Conservation (phyloP, 2,113 vertebrate species). For the Numenius arquata region DNA sequence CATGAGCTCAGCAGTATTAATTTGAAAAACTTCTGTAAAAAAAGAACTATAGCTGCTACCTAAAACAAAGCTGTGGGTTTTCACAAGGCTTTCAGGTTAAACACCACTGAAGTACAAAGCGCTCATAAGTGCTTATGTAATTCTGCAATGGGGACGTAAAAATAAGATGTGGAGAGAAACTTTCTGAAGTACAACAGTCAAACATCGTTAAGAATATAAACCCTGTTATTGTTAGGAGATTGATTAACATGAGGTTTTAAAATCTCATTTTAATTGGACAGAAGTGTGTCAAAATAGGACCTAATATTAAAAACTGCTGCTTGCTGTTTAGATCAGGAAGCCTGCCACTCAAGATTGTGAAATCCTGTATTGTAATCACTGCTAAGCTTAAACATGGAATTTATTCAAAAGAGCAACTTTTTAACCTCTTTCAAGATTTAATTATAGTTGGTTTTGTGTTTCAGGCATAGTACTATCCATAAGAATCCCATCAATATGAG, state of each 20-base stretch:
- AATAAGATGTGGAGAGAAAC: background rate
- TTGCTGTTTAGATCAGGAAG: background rate
- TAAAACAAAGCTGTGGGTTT: background rate
- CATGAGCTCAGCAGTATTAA: background rate
- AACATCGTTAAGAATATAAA: background rate
- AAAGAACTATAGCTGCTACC: background rate
- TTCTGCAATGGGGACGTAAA: background rate
- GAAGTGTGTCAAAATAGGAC: background rate
- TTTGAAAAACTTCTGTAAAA: background rate
- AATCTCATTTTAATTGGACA: background rate
- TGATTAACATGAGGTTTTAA: background rate
- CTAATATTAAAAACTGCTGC: background rate
- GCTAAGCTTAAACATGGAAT: background rate
- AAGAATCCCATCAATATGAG: constrained; percentile 75
- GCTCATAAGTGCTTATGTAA: background rate
- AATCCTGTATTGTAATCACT: background rate
- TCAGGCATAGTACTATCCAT: background rate
- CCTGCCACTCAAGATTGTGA: background rate
- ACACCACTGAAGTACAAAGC: rapidly evolving
- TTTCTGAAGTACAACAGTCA: background rate
- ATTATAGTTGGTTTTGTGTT: background rate
- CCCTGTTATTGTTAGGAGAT: background rate
- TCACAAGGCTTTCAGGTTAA: background rate
- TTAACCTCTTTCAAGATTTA: background rate
- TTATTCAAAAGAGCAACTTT: rapidly evolving